phyloP scores from a whole-genome alignment of 2,113 vertebrate genomes.

The Propithecus coquereli region DNA sequence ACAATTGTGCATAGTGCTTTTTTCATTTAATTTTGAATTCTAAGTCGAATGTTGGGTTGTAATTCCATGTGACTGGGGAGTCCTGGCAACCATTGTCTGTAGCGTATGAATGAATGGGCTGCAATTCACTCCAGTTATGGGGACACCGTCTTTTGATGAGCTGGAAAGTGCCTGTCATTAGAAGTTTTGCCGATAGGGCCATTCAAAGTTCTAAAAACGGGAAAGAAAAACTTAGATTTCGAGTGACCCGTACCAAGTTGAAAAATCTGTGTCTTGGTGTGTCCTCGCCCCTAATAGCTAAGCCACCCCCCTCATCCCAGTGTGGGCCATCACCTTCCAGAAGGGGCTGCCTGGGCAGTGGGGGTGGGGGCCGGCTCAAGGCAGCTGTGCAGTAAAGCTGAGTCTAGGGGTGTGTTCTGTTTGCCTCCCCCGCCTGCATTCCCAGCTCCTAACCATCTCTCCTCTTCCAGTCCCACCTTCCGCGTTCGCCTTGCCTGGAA shows the following conservation, averaged over 20 bases:
- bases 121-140: rapidly evolving
- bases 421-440: neutral
- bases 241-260: too few relatives aligned
- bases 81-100: neutral
- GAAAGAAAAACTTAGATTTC: neutral
- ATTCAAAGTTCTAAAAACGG: neutral
- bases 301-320: neutral
- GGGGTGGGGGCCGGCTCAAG: neutral
- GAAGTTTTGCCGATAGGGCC: neutral
- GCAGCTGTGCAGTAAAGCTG: too few relatives aligned
- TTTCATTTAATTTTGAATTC: neutral
- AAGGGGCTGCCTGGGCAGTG: neutral
- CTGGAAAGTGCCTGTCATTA: neutral
- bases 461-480: neutral
- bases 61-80: too few relatives aligned
- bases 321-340: neutral
- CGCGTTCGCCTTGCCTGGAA: neutral
- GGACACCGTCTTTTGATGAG: neutral
- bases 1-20: neutral
- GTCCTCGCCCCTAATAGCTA: neutral
- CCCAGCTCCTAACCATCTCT: neutral
- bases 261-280: neutral
- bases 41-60: neutral
- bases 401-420: rapidly evolving
- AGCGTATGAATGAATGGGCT: rapidly evolving